Conservation (phyloP, 92 coral and sea anemone species). For the Metridium senile region DNA sequence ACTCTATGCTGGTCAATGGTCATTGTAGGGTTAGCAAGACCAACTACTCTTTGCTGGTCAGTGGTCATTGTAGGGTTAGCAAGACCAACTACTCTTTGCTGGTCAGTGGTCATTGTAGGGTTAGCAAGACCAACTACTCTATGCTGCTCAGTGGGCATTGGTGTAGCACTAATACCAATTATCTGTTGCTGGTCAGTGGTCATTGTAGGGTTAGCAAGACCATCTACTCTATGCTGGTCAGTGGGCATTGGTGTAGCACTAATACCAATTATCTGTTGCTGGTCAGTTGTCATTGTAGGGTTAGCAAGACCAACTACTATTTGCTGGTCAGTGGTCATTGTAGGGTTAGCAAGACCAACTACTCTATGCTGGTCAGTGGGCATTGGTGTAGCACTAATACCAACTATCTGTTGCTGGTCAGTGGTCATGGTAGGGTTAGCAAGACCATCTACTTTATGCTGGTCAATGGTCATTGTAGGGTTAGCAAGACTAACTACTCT, state of each 20-base stretch:
- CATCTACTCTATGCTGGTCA: not conserved
- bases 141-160: slow-evolving; percentile 9
- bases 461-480: not conserved
- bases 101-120: not conserved
- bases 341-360: not conserved
- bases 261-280: not conserved
- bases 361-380: not conserved
- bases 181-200: slow-evolving; percentile 7
- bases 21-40: not conserved
- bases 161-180: not conserved
- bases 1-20: slow-evolving; percentile 1
- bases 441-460: not conserved
- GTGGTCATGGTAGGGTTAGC: not conserved
- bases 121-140: not conserved
- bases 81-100: not conserved
- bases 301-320: not conserved
- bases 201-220: not conserved
- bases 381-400: slow-evolving; percentile 2
- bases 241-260: not conserved
- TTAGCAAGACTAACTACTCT: not conserved
- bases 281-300: not conserved
- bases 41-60: slow-evolving; percentile 3
- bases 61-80: not conserved
- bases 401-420: not conserved
- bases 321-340: slow-evolving; percentile 14